Conservation (phyloP, 2,113 vertebrate species). For the Mustela nigripes region DNA sequence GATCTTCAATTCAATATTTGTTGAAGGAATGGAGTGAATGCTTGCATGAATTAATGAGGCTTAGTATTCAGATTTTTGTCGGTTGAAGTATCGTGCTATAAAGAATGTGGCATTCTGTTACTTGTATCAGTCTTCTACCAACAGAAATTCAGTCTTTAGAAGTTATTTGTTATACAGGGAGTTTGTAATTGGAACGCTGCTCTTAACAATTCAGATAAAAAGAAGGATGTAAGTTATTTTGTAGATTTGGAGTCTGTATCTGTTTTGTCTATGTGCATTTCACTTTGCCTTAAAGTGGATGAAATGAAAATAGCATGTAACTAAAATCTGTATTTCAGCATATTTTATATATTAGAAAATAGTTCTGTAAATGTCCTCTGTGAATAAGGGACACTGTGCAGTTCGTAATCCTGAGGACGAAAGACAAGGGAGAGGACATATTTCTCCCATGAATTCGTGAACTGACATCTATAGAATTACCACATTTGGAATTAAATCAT, state of each 20-base stretch:
- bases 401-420: constrained; percentile 40
- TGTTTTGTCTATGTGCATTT: constrained; percentile 53
- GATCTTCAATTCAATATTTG: not conserved
- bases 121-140: constrained; percentile 49
- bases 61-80: constrained; percentile 33
- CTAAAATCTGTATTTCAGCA: constrained; percentile 62
- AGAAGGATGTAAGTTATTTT: constrained; percentile 22
- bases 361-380: constrained; percentile 18
- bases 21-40: constrained; percentile 9
- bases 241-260: constrained; percentile 52
- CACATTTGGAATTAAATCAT: constrained; percentile 60
- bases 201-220: constrained; percentile 65
- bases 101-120: constrained; percentile 53
- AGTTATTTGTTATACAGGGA: constrained; percentile 57
- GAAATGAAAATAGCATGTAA: constrained; percentile 60
- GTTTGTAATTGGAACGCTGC: constrained; percentile 66
- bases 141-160: constrained; percentile 53
- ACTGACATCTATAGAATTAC: constrained; percentile 19
- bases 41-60: not conserved
- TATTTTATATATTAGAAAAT: constrained; percentile 43
- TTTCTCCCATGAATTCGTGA: constrained; percentile 48
- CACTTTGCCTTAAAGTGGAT: constrained; percentile 25
- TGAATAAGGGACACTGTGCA: constrained; percentile 38
- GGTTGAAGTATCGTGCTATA: constrained; percentile 20
- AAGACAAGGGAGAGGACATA: not conserved